Evolutionary conservation across 2,888 invertebrate species (phyloP), one percentile per base, ranked within the genome.

Genomic region (Zootermopsis nevadensis): DNA sequence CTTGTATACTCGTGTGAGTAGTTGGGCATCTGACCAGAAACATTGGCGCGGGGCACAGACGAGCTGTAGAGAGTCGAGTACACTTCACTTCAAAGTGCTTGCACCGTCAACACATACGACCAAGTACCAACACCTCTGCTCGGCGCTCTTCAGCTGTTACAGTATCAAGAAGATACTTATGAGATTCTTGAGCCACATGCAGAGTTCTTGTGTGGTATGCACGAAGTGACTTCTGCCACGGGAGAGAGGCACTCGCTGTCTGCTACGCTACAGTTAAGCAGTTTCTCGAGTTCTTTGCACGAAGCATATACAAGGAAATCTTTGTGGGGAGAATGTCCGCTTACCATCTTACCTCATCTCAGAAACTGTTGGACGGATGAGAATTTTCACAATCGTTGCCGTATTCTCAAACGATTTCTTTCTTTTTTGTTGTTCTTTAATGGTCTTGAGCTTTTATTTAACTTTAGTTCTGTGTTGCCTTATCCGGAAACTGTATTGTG

Each of bases 51-150:
- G 60, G 53, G 48, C 48, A 48, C 48, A 15, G 48, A 15, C 27
- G 60, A 6, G 27, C 27, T 27, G 60, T 60, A n/a, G n/a, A 6
- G 27, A 27, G 27, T n/a, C 3, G 60, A 60, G 60, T 27, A 60
- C 60, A 60, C 60, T 60, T 60, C 60, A 60, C 60, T 60, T 60
- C 60, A 60, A 60, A 60, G 60, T 60, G 27, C 60, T 60, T 27
- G 27, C 15, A 4, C 48, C 48, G 48, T 48, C 48, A 48, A 19
- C 48, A 48, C 60, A 12, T 60, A n/a, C 60, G 60, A 60, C 60
- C 60, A 60, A 60, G 60, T 60, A 60, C 60, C 48, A 48, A 48
- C 48, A 48, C 12, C 48, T 48, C 48, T 12, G 19, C 48, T 15
- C 19, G 15, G 48, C 48, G 27, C 60, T 27, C 60, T 55, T 60